Evolutionary conservation across 1,140 invertebrate genomes (phyloP).

Genomic region (Diabrotica virgifera): DNA sequence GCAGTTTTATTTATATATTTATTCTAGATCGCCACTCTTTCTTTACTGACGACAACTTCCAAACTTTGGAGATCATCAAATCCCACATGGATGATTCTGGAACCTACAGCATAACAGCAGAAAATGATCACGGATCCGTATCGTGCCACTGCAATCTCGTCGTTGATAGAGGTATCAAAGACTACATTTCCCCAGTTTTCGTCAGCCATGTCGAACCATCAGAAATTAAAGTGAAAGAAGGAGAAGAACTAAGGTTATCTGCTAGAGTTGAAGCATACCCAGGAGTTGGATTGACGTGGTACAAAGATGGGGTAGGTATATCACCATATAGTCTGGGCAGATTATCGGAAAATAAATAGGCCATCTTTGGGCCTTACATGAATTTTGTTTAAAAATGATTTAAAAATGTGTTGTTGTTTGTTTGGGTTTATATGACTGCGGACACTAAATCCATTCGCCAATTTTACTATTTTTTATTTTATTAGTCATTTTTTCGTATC

Average conservation of each 20-base stretch:
- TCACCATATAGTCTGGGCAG: constrained; percentile 2
- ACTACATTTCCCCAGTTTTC: constrained; percentile 77
- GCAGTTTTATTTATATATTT: not conserved
- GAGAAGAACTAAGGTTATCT: constrained; percentile 64
- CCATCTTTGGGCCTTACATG: no score
- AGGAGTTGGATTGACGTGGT: constrained; percentile 77
- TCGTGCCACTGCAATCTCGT: constrained; percentile 76
- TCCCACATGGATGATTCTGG: constrained; percentile 78
- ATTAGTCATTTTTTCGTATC: no score
- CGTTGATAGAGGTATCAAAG: constrained; percentile 81
- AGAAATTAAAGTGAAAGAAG: constrained; percentile 56
- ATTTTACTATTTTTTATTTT: no score
- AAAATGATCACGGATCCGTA: constrained; percentile 78
- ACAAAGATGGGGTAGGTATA: constrained; percentile 56
- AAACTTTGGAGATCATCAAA: constrained; percentile 79
- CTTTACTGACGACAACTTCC: constrained; percentile 68
- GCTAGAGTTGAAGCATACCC: constrained; percentile 79
- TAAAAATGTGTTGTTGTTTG: no score
- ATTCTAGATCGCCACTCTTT: constrained; percentile 57
- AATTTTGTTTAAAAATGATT: no score
- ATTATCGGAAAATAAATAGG: not conserved
- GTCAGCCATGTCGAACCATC: constrained; percentile 63
- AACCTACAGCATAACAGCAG: constrained; percentile 74
- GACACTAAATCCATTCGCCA: no score
- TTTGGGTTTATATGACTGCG: no score